Evolutionary conservation across 2,888 invertebrate species (phyloP).

Genomic region (Coleophora deauratella): DNA sequence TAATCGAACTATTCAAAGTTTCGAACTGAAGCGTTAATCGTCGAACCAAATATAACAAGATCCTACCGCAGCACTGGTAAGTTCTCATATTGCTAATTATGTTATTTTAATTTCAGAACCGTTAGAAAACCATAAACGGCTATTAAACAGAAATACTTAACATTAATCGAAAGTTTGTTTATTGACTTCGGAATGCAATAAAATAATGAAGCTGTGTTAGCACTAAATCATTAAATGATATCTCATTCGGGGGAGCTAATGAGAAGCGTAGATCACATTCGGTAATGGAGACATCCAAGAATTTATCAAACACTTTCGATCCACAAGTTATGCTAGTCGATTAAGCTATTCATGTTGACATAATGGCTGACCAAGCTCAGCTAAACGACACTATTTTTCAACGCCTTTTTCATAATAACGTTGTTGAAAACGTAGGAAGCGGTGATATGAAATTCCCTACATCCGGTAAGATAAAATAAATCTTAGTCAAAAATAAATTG

Average conservation of each 20-base stretch:
- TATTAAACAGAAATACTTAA: no score
- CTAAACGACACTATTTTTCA: constrained; percentile 52
- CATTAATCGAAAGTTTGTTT: constrained; percentile 47
- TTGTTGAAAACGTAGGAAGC: constrained; percentile 5
- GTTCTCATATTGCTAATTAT: no score
- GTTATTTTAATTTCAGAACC: no score
- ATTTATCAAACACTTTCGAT: constrained; percentile 69
- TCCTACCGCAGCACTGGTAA: no score
- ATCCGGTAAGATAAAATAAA: constrained; percentile 8
- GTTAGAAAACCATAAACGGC: no score
- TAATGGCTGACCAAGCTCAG: constrained; percentile 56
- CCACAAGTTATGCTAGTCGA: constrained; percentile 59
- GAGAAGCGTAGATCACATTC: constrained; percentile 66
- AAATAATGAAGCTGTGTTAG: constrained; percentile 54
- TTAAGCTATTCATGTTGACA: constrained; percentile 67
- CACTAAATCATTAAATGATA: constrained; percentile 61
- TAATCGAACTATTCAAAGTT: no score
- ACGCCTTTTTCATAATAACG: constrained; percentile 18
- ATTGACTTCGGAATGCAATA: constrained; percentile 61
- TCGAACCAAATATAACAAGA: no score
- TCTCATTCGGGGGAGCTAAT: constrained; percentile 69
- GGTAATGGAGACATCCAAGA: constrained; percentile 59
- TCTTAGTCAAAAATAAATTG: no score
- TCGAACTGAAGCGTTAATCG: no score
- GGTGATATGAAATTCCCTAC: constrained; percentile 7